Conservation (phyloP, 2,888 invertebrate species). For the Agelastica alni region DNA sequence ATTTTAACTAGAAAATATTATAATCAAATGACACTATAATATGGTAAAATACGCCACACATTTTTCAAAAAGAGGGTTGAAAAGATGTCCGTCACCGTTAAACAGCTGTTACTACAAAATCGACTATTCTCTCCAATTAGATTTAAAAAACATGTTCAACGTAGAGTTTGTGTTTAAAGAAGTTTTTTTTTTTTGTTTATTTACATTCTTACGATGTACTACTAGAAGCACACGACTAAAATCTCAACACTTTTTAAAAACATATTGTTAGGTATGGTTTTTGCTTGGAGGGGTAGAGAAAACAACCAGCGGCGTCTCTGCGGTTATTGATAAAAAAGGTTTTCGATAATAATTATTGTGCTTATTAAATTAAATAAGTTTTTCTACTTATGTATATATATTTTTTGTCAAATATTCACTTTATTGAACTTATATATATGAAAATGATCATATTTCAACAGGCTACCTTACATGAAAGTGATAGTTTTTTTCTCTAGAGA, state of each 20-base stretch:
- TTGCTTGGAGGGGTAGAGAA: constrained; percentile 4
- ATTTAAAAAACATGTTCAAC: neutral
- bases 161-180: constrained; percentile 4
- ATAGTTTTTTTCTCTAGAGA: too few species aligned
- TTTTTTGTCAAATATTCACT: too few species aligned
- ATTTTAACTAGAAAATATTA: too few species aligned
- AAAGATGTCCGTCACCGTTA: neutral
- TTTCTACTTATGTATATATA: neutral
- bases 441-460: too few species aligned
- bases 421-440: too few species aligned
- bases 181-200: constrained; percentile 7
- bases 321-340: too few species aligned
- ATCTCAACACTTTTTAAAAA: constrained; percentile 7
- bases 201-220: neutral
- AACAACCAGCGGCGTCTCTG: too few species aligned
- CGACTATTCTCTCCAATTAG: constrained; percentile 1
- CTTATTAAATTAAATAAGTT: too few species aligned
- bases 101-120: constrained; percentile 1
- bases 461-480: too few species aligned
- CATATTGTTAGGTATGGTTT: constrained; percentile 6
- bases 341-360: too few species aligned
- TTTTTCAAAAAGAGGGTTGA: constrained; percentile 5
- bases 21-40: too few species aligned
- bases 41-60: too few species aligned
- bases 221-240: constrained; percentile 3